Percentiles rank a stretch among this genome's conserved stretches.
Evolutionary conservation across 2,888 invertebrate species (phyloP).

Genomic region (Agonopterix alstromeriana): DNA sequence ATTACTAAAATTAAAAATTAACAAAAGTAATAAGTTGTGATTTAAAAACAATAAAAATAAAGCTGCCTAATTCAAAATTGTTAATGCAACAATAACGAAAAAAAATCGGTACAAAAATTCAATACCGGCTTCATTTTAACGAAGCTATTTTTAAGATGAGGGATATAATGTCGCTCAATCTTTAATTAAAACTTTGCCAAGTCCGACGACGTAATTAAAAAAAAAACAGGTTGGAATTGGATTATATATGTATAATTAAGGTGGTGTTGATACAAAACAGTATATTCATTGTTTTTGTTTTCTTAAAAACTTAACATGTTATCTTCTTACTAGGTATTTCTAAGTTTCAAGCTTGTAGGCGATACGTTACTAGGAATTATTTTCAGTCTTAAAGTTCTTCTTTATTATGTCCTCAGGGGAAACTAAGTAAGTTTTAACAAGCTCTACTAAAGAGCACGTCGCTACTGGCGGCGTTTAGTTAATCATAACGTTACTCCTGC

Average conservation of each 20-base stretch:
- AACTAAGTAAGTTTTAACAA: slow-evolving; percentile 30
- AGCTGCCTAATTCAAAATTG: no score
- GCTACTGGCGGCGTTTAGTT: slow-evolving; percentile 21
- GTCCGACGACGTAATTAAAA: slow-evolving; percentile 39
- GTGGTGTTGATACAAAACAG: no score
- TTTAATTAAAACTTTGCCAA: slow-evolving; percentile 61
- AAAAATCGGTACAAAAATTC: slow-evolving; percentile 1
- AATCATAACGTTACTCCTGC: slow-evolving; percentile 29
- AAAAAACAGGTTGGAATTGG: slow-evolving; percentile 11
- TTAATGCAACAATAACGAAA: no score
- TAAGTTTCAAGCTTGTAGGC: neutral
- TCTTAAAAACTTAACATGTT: no score
- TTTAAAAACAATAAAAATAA: no score
- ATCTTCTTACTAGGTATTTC: neutral
- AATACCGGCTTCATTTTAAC: slow-evolving; percentile 33
- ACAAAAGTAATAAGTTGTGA: no score
- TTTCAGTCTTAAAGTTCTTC: slow-evolving; percentile 11
- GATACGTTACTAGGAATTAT: slow-evolving; percentile 6
- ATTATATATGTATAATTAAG: no score
- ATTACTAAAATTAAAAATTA: no score
- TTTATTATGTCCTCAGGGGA: slow-evolving; percentile 20
- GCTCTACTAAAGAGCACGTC: slow-evolving; percentile 27
- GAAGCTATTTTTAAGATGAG: slow-evolving; percentile 39
- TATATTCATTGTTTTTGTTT: no score
- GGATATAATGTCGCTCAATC: slow-evolving; percentile 49